These are phyloP conservation scores for Parthenolecanium corni DNA, from an alignment of 2,888 invertebrate species.

Conservation along the genomic window DNA sequence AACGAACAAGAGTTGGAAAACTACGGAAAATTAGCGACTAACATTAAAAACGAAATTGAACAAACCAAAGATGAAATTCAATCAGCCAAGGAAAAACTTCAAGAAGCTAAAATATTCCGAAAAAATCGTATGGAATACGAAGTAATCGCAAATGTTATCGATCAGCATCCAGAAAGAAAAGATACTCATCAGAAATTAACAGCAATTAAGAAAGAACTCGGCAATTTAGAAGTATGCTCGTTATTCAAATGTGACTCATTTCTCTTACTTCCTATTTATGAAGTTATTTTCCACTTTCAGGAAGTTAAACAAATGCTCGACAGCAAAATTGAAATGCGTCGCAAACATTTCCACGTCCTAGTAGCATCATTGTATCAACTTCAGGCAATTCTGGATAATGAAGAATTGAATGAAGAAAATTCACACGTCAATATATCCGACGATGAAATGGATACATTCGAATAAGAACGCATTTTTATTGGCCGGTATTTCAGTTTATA, in stretches of 20 bases:
- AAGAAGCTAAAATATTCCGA: slow-evolving; percentile 71
- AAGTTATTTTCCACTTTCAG: slow-evolving; percentile 38
- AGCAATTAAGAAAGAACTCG: slow-evolving; percentile 60
- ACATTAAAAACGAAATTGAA: slow-evolving; percentile 67
- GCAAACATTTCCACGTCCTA: slow-evolving; percentile 81
- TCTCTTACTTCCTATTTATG: too few species aligned
- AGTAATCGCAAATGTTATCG: slow-evolving; percentile 79
- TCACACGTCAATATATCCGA: slow-evolving; percentile 26
- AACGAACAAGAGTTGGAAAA: slow-evolving; percentile 71
- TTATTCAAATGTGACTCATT: too few species aligned
- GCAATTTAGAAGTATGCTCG: slow-evolving; percentile 44
- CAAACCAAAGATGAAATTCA: slow-evolving; percentile 69
- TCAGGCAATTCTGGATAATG: slow-evolving; percentile 19
- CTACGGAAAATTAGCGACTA: slow-evolving; percentile 62
- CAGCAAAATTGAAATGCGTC: slow-evolving; percentile 63
- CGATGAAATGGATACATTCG: slow-evolving; percentile 21
- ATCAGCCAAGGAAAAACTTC: slow-evolving; percentile 68
- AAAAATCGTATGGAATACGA: slow-evolving; percentile 89
- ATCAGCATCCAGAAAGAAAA: slow-evolving; percentile 77
- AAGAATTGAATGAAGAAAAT: slow-evolving; percentile 16
- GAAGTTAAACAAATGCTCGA: slow-evolving; percentile 60
- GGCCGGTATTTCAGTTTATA: background rate
- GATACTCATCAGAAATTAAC: slow-evolving; percentile 58
- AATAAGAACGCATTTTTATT: background rate
- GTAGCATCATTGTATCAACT: slow-evolving; percentile 77